Evolutionary conservation across 2,888 invertebrate species (phyloP), one percentile per base, ranked within the genome.

Genomic region (Melolontha melolontha): DNA sequence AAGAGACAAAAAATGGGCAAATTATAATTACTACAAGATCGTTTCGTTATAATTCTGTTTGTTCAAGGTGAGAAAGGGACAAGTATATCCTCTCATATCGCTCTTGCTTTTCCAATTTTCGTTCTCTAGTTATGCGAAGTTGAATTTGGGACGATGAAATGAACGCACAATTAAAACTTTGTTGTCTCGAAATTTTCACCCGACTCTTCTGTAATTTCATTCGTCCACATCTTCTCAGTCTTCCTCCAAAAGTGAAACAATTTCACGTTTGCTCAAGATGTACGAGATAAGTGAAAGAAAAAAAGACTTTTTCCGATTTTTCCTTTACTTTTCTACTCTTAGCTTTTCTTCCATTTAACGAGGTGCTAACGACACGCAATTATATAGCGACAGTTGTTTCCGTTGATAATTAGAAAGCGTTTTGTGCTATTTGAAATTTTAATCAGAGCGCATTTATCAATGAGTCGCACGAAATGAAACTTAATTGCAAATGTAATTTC

Each of bases 121-220:
- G 16, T 22, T 47, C 42, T 11, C 42, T 17, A 34, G 34, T 22
- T 47, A n/a, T 11, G 47, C 59, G 34, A 34, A 34, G 34, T 34
- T 34, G 10, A 34, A 34, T 34, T 34, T 34, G 34, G 14, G 59
- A 62, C 47, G 59, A 47, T 47, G 47, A 62, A 62, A 62, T 62
- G 59, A 62, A 62, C 59, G 59, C 39, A 47, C 59, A 62, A 62
- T 62, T 62, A 62, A 47, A 62, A 62, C 59, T 49, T 62, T 62
- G 59, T 62, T 62, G 59, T 62, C 39, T 39, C 34, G 47, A 62
- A 62, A 62, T 62, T 62, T 62, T 62, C 59, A 47, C 47, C 47
- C 59, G 27, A 59, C 44, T 47, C 47, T 47, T 29, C 59, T 47
- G 47, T 62, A 62, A 62, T 62, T 62, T 62, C 59, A 47, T 47